Evolutionary conservation across 2,888 invertebrate species (phyloP), one percentile per base, ranked within the genome.

Genomic region (Napeogenes inachia): DNA sequence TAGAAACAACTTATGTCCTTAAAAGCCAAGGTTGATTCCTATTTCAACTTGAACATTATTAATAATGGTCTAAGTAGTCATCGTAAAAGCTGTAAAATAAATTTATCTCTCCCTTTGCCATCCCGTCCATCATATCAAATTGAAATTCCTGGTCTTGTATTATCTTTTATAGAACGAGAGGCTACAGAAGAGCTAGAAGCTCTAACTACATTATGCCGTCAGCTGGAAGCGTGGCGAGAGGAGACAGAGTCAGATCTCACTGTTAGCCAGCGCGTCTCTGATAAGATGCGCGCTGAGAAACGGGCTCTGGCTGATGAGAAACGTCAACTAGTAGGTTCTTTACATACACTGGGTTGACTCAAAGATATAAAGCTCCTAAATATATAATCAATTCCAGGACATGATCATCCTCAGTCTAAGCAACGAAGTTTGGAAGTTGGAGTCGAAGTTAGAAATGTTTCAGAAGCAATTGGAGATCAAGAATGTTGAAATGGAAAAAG

Each of bases 371-470:
- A 10, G 10, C 10, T 42, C 10, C 42, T 42, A 42, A 10, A 10
- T 10, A 10, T 8, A 10, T 42, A 10, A 10, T 42, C 2, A 10
- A 42, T 10, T 42, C 8, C 68, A 92, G 84, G 95, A 95, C 78
- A 91, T 94, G 78, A 81, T 95, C 10, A 87, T 96, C 57, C 94
- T 92, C 72, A 92, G 93, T 47, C 78, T 96, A 21, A 93, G 92
- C 77, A 92, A 93, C 60, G 94, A 95, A 78, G 92, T 95, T 2
- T 94, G 94, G 92, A 93, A 92, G 69, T 83, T 95, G 21, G 94
- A 95, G 75, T 91, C 91, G 0, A 94, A 94, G 74, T 76, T 94
- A 59, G 92, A 92, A 68, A 86, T 92, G 68, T 91, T 94, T 67
- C 87, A 92, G 57, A 92, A 93, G 68, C 95, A 96, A 75, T 78